Base-by-base conservation (phyloP, 2,888 invertebrate genomes). In the Macrophya alboannulata region DNA sequence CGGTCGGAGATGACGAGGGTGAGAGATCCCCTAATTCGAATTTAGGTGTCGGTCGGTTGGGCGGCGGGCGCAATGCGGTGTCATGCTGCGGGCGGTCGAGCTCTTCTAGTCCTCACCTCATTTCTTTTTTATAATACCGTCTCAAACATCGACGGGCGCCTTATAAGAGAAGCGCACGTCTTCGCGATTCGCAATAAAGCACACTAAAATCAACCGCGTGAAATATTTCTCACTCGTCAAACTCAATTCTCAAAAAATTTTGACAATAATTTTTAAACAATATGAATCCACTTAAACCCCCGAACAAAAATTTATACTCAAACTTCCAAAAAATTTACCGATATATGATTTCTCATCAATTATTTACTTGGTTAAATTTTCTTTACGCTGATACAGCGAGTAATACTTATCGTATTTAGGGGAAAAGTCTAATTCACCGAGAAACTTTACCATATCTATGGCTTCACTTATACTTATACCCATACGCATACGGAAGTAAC, bases 21-120 rank as follows among this genome's bases (percentile, higher is more conserved):
- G 90, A 89, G 91, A 89, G 90, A 90, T 89, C 90, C 89, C 89
- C 92, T 92, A 92, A 92, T 92, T 92, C 92, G 92, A 91, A 91
- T 92, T 92, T 92, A 92, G 92, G 92, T 91, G 92, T 91, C 89
- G 92, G 90, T 89, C 89, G 92, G 92, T 90, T 90, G 91, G 90
- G 89, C 90, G 91, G 92, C 91, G 55, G 43, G 71, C 72, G 77
- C 92, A 92, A 90, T 92, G 92, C 92, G 91, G 92, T 92, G 92
- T 91, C 91, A 91, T 90, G 90, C 91, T 92, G 92, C 91, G 91
- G 92, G 21, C 72, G 43, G 9, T 45, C 72, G 72, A 43, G 21
- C 74, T 37, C 12, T 25, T 45, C 31, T 48, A 25, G 21, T 21
- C 62, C 62, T 62, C n/a, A 4, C 15, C 40, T 40, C 12, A n/a